phyloP scores from a whole-genome alignment of 2,113 vertebrate genomes.

The Copsychus sechellarum region DNA sequence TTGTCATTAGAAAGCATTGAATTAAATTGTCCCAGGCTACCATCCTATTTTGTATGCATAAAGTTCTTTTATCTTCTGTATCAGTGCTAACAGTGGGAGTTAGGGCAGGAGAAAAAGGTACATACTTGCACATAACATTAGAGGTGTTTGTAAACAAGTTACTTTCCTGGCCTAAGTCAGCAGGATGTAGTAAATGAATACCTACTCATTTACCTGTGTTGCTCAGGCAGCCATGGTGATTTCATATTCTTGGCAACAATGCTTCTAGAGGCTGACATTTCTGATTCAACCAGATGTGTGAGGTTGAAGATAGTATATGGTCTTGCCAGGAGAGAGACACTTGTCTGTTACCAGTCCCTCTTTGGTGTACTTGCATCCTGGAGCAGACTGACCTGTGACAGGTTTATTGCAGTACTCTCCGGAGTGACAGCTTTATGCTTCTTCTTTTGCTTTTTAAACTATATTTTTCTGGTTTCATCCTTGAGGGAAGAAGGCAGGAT shows the following conservation, averaged over 20 bases:
- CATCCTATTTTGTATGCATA: not conserved
- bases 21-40: not conserved
- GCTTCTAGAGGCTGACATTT: not conserved
- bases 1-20: conserved; percentile 28
- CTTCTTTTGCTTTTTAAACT: not conserved
- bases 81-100: not conserved
- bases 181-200: not conserved
- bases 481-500: not conserved
- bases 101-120: not conserved
- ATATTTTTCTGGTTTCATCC: not conserved
- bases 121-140: not conserved
- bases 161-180: not conserved
- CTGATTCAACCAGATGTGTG: not conserved
- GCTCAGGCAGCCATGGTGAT: not conserved
- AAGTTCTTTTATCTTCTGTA: conserved; percentile 6
- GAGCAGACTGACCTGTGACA: not conserved
- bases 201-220: not conserved
- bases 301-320: not conserved
- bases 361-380: not conserved
- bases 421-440: not conserved
- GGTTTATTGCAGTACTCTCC: not conserved
- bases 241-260: not conserved
- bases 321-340: not conserved
- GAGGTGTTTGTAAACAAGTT: not conserved
- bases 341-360: not conserved